These are phyloP conservation scores for Rhyacichthys aspro DNA, from an alignment of 2,797 vertebrate species.

Conservation along the genomic window DNA sequence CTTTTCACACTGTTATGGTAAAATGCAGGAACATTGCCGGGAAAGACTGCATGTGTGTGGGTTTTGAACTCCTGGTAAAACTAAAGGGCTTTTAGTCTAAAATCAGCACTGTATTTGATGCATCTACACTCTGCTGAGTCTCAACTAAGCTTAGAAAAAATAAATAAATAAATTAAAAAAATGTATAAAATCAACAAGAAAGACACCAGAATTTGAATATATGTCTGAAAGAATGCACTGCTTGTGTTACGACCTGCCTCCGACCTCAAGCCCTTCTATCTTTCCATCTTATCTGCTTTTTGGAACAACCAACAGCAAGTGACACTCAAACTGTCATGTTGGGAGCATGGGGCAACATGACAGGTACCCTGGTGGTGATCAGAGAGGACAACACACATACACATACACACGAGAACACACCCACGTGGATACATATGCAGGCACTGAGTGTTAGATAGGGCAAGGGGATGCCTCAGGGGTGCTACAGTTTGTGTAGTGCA, in stretches of 20 bases:
- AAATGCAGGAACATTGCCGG: too few species aligned
- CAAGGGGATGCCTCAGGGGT: conserved; percentile 56
- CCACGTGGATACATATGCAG: conserved; percentile 29
- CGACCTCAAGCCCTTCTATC: too few species aligned
- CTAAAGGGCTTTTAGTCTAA: too few species aligned
- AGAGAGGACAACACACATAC: conserved; percentile 26
- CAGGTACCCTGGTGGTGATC: conserved; percentile 40
- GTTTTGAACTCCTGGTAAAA: too few species aligned
- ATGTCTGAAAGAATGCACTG: background rate
- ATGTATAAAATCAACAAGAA: too few species aligned
- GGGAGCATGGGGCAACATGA: conserved; percentile 20
- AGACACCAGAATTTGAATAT: too few species aligned
- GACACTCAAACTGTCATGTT: conserved; percentile 9
- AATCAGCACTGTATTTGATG: too few species aligned
- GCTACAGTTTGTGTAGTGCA: conserved; percentile 56
- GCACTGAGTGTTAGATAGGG: conserved; percentile 40
- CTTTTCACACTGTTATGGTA: too few species aligned
- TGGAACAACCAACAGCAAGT: conserved; percentile 6
- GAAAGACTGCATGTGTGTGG: too few species aligned
- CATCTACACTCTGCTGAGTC: too few species aligned
- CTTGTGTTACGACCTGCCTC: background rate
- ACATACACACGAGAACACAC: conserved; percentile 38
- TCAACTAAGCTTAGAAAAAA: too few species aligned
- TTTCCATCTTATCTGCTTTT: conserved; percentile 23
- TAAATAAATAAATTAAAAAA: too few species aligned